Percentiles rank a stretch among this genome's conserved stretches.
Conservation (phyloP, 2,888 invertebrate genomes). For the Drosophila testacea region DNA sequence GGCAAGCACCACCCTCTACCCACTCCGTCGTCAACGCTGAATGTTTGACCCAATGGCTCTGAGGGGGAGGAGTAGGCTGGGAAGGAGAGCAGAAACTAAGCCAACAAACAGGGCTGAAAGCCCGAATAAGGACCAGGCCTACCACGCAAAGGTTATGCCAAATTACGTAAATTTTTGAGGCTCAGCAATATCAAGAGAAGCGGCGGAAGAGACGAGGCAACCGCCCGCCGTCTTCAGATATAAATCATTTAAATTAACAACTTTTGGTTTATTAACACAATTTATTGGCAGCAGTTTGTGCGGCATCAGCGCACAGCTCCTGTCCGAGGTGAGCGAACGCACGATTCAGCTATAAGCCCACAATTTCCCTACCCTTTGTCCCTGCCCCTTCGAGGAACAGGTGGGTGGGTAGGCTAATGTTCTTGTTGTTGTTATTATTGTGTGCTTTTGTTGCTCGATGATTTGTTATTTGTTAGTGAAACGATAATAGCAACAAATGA, state of each 20-base stretch:
- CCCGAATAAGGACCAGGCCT: slow-evolving; percentile 30
- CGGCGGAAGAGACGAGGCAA: neutral
- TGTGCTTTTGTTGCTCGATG: slow-evolving; percentile 54
- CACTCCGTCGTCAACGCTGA: slow-evolving; percentile 9
- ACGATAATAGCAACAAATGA: slow-evolving; percentile 81
- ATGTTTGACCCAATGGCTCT: slow-evolving; percentile 67
- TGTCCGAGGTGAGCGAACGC: slow-evolving; percentile 55
- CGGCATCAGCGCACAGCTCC: slow-evolving; percentile 69
- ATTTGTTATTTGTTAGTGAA: slow-evolving; percentile 80
- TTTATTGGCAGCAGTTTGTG: slow-evolving; percentile 82
- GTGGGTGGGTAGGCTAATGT: slow-evolving; percentile 34
- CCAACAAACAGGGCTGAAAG: slow-evolving; percentile 50
- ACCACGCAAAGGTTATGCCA: slow-evolving; percentile 70
- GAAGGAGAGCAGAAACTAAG: slow-evolving; percentile 22
- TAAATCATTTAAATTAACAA: slow-evolving; percentile 84
- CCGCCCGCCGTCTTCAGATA: slow-evolving; percentile 53
- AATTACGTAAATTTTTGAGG: slow-evolving; percentile 80
- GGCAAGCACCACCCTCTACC: slow-evolving; percentile 21
- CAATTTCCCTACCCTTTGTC: neutral
- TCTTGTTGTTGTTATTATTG: slow-evolving; percentile 13
- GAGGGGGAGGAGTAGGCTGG: slow-evolving; percentile 21
- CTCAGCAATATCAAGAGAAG: slow-evolving; percentile 64
- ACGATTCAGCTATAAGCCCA: slow-evolving; percentile 52
- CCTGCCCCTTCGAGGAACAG: slow-evolving; percentile 39
- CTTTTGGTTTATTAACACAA: slow-evolving; percentile 83